phyloP scores from a whole-genome alignment of 2,113 vertebrate species.

The Prunella fulvescens region DNA sequence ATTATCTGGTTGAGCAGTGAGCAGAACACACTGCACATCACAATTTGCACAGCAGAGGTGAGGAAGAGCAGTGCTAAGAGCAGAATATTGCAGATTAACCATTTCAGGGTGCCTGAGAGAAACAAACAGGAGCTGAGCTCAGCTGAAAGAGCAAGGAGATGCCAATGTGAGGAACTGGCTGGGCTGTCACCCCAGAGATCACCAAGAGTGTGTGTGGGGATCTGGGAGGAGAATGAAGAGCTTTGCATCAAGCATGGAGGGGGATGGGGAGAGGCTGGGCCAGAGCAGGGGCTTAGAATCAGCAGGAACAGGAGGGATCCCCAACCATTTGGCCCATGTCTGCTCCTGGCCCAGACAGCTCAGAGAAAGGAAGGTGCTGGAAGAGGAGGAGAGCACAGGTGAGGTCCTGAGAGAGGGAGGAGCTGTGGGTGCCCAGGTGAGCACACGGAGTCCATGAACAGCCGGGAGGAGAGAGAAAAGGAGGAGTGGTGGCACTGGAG shows the following conservation, averaged over 20 bases:
- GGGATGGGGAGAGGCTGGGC: neutral
- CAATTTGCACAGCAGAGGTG: neutral
- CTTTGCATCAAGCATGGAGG: neutral
- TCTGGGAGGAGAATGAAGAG: neutral
- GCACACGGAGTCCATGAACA: neutral
- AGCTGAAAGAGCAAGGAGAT: neutral
- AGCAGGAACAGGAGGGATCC: neutral
- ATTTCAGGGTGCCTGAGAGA: neutral
- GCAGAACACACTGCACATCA: neutral
- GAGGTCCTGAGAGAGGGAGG: neutral
- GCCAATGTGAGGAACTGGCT: neutral
- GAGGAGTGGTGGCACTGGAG: neutral
- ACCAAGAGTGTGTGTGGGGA: neutral
- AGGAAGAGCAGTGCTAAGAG: neutral
- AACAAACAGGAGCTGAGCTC: neutral
- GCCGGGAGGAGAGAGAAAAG: fast-evolving
- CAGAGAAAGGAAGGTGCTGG: neutral
- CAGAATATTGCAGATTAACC: neutral
- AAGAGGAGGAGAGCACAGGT: neutral
- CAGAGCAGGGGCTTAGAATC: neutral
- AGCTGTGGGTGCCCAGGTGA: neutral
- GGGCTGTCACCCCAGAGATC: neutral
- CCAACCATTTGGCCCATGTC: fast-evolving
- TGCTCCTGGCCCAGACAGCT: neutral
- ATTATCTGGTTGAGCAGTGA: neutral